Evolutionary conservation across 1,140 invertebrate genomes (phyloP), one percentile per base, ranked within the genome.

Genomic region (Penaeus vannamei): DNA sequence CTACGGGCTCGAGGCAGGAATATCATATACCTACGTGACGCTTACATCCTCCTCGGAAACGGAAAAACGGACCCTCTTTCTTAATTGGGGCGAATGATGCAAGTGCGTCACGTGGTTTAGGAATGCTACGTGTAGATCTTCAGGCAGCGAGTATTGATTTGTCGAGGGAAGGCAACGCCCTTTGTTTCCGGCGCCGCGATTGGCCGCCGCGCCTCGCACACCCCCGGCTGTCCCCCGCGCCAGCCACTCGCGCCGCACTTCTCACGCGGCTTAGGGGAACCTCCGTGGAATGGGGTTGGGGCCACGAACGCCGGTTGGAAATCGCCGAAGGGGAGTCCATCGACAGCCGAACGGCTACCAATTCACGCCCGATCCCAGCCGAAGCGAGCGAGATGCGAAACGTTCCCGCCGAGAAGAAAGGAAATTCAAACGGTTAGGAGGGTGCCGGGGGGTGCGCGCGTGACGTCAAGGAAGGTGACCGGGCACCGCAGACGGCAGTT

Each of bases 391-490:
- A 42, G 46, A 66, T 12, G 36, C 32, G 46, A 42, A 76, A 53
- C 1, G 53, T 53, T 53, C 53, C 53, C 36, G 26, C 19, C 22
- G 84, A 36, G 36, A 26, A 17, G 14, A 10, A n/a, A 5, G 29
- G 20, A 5, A 61, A 0, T 19, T 22, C 46, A 61, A 23, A 53
- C 26, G 72, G 10, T 26, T 36, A 36, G 66, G 4, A 42, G 60
- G 32, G 42, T 12, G 46, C 14, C n/a, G 64, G 77, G 17, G 80
- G 29, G 86, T 62, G 29, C 42, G 53, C 36, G 32, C 29, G 29
- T 82, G 86, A 87, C 86, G 61, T 81, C 86, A 81, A 77, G 86
- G 79, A 87, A 87, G 86, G 86, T 82, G 86, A 87, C 86, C 77
- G 85, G 23, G 60, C n/a, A 53, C 14, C 1, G 59, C 23, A 29